phyloP scores from a whole-genome alignment of 2,797 vertebrate species.

The Siniperca obscura region DNA sequence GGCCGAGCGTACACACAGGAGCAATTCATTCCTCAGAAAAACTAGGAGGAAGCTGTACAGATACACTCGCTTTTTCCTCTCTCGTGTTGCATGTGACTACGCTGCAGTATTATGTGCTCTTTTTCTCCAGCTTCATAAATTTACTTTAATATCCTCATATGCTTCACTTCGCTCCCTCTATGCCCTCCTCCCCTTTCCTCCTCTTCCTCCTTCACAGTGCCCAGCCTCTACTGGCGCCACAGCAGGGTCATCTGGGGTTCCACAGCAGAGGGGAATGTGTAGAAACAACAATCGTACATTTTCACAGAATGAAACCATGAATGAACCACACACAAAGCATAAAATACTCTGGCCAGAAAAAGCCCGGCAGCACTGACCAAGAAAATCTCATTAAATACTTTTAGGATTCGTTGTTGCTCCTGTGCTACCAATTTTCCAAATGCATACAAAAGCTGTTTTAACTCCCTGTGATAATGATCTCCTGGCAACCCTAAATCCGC shows the following conservation, averaged over 20 bases:
- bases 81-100: constrained; percentile 19
- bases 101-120: constrained; percentile 37
- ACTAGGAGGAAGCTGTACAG: constrained; percentile 33
- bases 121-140: constrained; percentile 62
- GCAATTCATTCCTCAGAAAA: constrained; percentile 55
- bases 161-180: constrained; percentile 24
- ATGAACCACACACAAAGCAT: constrained; percentile 61
- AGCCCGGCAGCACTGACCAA: constrained; percentile 34
- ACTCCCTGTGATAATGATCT: constrained; percentile 69
- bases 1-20: constrained; percentile 30
- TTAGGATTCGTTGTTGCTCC: constrained; percentile 54
- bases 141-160: constrained; percentile 53
- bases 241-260: constrained; percentile 79
- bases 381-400: constrained; percentile 61
- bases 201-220: constrained; percentile 56
- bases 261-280: constrained; percentile 60
- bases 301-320: constrained; percentile 70
- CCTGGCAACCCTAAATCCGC: constrained; percentile 58
- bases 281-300: constrained; percentile 72
- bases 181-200: constrained; percentile 33
- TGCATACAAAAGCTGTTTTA: constrained; percentile 55
- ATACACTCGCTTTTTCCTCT: constrained; percentile 42
- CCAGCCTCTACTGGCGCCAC: constrained; percentile 75
- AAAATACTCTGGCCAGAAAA: constrained; percentile 21
- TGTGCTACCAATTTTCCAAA: constrained; percentile 63